phyloP scores from a whole-genome alignment of 2,797 vertebrate species.

The Philypnodon macrostomus region DNA sequence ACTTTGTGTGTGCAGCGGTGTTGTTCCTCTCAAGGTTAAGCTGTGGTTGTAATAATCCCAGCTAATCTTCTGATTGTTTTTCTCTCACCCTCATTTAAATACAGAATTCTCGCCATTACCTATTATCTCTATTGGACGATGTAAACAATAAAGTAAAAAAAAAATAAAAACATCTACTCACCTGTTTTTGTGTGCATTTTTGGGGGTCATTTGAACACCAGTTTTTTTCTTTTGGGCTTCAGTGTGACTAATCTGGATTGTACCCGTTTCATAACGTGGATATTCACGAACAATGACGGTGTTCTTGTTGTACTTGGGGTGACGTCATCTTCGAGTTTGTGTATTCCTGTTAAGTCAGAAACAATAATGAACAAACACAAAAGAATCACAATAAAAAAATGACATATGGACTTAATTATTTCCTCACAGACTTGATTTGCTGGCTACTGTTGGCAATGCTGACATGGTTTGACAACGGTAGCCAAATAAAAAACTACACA shows the following conservation, averaged over 20 bases:
- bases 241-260: neutral
- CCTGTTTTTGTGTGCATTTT: constrained; percentile 6
- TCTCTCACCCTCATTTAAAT: constrained; percentile 55
- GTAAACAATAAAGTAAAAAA: constrained; percentile 80
- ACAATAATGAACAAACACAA: too few relatives aligned
- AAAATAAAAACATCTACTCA: constrained; percentile 13
- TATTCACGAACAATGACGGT: neutral
- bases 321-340: too few relatives aligned
- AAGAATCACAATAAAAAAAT: too few relatives aligned
- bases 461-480: too few relatives aligned
- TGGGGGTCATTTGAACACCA: neutral
- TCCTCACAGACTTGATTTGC: too few relatives aligned
- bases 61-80: constrained; percentile 40
- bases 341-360: too few relatives aligned
- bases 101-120: constrained; percentile 60
- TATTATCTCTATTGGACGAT: constrained; percentile 79
- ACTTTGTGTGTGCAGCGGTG: constrained; percentile 79
- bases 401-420: too few relatives aligned
- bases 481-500: too few relatives aligned
- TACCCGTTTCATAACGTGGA: neutral
- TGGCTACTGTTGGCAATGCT: too few relatives aligned
- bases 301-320: too few relatives aligned
- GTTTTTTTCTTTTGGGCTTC: neutral
- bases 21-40: constrained; percentile 75
- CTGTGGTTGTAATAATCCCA: constrained; percentile 58